These are phyloP conservation scores for Trichomalopsis sarcophagae DNA, from an alignment of 1,140 invertebrate genomes.

Conservation along the genomic window DNA sequence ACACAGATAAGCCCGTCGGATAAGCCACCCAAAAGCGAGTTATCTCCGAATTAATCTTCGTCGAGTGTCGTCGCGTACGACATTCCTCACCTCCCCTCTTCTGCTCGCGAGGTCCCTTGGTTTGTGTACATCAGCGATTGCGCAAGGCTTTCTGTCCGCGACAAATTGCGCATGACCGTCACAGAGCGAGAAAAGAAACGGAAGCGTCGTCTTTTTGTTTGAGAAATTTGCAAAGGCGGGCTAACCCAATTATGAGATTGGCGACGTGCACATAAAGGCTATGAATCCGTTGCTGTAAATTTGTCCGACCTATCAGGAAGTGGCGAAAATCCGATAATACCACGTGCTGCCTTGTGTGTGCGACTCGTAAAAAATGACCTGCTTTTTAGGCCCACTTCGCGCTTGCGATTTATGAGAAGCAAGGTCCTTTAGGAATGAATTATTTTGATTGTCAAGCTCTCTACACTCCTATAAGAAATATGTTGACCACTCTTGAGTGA, in stretches of 20 bases:
- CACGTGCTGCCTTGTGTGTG: too few species aligned
- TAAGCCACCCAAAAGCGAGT: constrained; percentile 23
- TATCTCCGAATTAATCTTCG: constrained; percentile 43
- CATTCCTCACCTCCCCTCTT: constrained; percentile 2
- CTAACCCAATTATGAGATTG: constrained; percentile 64
- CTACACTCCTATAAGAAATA: too few species aligned
- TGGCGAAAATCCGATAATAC: constrained; percentile 52
- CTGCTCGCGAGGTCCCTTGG: neutral
- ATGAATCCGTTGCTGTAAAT: too few species aligned
- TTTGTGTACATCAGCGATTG: neutral
- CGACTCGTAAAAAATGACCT: too few species aligned
- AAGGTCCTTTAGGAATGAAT: too few species aligned
- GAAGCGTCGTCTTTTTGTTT: neutral
- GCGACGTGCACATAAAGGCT: constrained; percentile 60
- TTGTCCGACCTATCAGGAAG: constrained; percentile 60
- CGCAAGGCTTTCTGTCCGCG: constrained; percentile 25
- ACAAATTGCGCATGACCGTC: constrained; percentile 20
- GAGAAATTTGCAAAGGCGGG: constrained; percentile 7
- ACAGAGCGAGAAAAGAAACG: neutral
- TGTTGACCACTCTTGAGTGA: too few species aligned
- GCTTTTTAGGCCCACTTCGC: too few species aligned
- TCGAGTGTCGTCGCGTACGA: constrained; percentile 34
- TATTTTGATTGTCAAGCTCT: too few species aligned
- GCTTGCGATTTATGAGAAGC: too few species aligned
- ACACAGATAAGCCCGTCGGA: constrained; percentile 17